phyloP scores from a whole-genome alignment of 1,140 invertebrate genomes.

The Maniola jurtina region DNA sequence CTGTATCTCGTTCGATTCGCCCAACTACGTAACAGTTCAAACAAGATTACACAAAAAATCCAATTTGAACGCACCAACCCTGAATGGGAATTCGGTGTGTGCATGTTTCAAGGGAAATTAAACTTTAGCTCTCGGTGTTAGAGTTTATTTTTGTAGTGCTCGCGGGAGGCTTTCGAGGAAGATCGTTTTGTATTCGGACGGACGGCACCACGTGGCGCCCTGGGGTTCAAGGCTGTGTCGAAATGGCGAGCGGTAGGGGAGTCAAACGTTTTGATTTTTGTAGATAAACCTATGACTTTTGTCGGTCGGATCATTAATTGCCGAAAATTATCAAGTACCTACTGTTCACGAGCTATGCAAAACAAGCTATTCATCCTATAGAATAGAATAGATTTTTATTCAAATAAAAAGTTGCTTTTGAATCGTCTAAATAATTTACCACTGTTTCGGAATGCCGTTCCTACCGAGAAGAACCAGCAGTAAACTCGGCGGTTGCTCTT shows the following conservation, averaged over 20 bases:
- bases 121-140: constrained; percentile 36
- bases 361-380: too few species aligned
- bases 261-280: constrained; percentile 25
- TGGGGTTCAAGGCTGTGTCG: constrained; percentile 53
- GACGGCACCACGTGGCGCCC: constrained; percentile 58
- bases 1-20: constrained; percentile 17
- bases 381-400: too few species aligned
- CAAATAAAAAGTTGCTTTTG: too few species aligned
- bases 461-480: too few species aligned
- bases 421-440: too few species aligned
- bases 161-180: constrained; percentile 49
- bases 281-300: constrained; percentile 9
- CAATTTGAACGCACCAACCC: constrained; percentile 37
- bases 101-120: constrained; percentile 36
- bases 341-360: too few species aligned
- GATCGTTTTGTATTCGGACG: constrained; percentile 57
- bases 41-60: constrained; percentile 32
- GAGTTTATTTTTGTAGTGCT: constrained; percentile 44
- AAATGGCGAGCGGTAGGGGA: constrained; percentile 34
- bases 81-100: constrained; percentile 42
- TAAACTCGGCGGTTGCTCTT: too few species aligned
- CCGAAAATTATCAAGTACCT: too few species aligned
- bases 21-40: constrained; percentile 28
- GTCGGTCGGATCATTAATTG: too few species aligned
- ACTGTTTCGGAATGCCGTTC: too few species aligned